phyloP scores from a whole-genome alignment of 30 jellyfish, hydroid and myxozoan species.

The Hydra vulgaris region DNA sequence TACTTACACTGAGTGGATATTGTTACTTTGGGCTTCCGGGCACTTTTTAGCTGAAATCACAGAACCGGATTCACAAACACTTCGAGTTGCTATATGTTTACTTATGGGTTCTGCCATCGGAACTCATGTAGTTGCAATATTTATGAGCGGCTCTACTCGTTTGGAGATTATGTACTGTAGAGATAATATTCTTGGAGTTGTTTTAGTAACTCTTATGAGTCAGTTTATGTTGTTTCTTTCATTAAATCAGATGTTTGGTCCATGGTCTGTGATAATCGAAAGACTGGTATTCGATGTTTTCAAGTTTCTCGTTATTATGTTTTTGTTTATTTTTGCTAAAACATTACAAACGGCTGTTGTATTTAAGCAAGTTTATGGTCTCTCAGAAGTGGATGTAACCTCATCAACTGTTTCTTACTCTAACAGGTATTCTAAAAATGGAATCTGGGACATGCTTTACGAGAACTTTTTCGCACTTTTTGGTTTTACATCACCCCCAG shows the following conservation, averaged over 20 bases:
- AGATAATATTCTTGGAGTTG: constrained; percentile 76
- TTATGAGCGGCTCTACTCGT: constrained; percentile 40
- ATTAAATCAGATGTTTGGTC: constrained; percentile 86
- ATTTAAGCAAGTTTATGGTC: constrained; percentile 69
- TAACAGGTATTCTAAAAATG: constrained; percentile 14
- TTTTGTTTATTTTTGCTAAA: constrained; percentile 65
- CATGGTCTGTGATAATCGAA: constrained; percentile 87
- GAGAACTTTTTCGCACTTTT: constrained; percentile 72
- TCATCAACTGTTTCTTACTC: constrained; percentile 47
- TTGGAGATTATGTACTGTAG: constrained; percentile 82
- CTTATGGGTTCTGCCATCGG: constrained; percentile 48
- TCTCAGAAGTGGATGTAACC: constrained; percentile 33
- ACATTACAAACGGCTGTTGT: constrained; percentile 80
- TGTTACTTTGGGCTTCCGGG: constrained; percentile 78
- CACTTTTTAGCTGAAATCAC: constrained; percentile 63
- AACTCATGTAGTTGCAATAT: constrained; percentile 45
- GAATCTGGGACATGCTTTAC: constrained; percentile 40
- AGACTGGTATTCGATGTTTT: constrained; percentile 68
- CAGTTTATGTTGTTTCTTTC: constrained; percentile 88
- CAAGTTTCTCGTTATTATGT: constrained; percentile 68
- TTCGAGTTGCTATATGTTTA: constrained; percentile 55
- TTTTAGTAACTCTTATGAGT: constrained; percentile 44
- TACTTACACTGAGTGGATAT: constrained; percentile 79
- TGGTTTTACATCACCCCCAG: constrained; percentile 54
- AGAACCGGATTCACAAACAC: constrained; percentile 72